A percentile compares a stretch with the other conserved stretches of the same genome.
Evolutionary conservation across 2,888 invertebrate species (phyloP).

Genomic region (Gastrophysa polygoni): DNA sequence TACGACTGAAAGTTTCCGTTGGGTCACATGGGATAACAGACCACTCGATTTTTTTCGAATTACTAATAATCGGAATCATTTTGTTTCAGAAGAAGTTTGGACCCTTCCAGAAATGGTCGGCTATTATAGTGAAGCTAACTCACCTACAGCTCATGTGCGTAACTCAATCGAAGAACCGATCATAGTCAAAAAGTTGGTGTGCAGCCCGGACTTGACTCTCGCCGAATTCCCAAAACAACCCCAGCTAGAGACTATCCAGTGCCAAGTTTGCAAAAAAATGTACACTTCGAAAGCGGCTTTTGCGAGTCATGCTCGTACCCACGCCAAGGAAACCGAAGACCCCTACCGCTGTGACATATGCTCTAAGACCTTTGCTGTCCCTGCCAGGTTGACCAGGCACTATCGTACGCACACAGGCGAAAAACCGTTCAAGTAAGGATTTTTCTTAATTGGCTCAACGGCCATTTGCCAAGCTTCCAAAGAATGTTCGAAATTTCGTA

Average conservation of each 20-base stretch:
- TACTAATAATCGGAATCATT: neutral
- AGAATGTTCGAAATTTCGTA: neutral
- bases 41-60: too few species aligned
- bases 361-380: constrained; percentile 89
- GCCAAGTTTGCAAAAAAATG: constrained; percentile 57
- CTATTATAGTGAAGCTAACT: constrained; percentile 58
- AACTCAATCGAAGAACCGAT: constrained; percentile 50
- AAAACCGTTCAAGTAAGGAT: constrained; percentile 69
- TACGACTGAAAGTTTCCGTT: too few species aligned
- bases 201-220: constrained; percentile 65
- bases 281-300: constrained; percentile 53
- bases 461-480: neutral
- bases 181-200: constrained; percentile 62
- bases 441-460: too few species aligned
- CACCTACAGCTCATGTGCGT: constrained; percentile 55
- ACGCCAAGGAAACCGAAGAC: constrained; percentile 61
- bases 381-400: constrained; percentile 82
- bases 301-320: constrained; percentile 52
- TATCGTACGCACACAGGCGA: constrained; percentile 91
- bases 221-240: constrained; percentile 36
- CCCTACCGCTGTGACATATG: constrained; percentile 87
- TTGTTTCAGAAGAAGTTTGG: constrained; percentile 59
- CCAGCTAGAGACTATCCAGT: constrained; percentile 49
- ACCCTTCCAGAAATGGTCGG: constrained; percentile 62
- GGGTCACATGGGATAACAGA: too few species aligned